phyloP scores from a whole-genome alignment of 1,140 invertebrate species.

The Lepidurus couesii region DNA sequence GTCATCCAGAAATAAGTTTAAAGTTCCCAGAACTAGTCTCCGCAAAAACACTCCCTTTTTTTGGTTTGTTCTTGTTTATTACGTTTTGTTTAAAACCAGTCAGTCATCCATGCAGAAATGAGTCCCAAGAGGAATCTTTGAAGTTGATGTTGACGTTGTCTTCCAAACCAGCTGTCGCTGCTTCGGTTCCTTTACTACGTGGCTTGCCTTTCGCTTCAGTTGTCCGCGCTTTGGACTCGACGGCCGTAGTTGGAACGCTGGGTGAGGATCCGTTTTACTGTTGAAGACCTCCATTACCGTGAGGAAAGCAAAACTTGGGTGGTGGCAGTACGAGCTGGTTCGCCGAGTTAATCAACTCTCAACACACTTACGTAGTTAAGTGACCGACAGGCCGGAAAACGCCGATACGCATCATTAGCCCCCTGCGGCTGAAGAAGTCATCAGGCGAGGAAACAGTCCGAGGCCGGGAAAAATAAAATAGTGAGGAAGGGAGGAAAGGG shows the following conservation, averaged over 20 bases:
- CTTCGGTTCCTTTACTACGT: neutral
- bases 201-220: neutral
- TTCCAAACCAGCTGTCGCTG: neutral
- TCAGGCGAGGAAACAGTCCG: neutral
- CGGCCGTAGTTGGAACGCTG: neutral
- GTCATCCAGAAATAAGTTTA: too few relatives aligned
- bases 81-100: too few relatives aligned
- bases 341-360: slow-evolving; percentile 4
- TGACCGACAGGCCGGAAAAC: slow-evolving; percentile 7
- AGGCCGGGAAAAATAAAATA: neutral
- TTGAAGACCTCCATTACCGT: neutral
- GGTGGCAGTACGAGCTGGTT: neutral
- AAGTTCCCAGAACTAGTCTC: too few relatives aligned
- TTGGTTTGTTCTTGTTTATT: neutral
- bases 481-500: too few relatives aligned
- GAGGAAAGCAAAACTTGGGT: neutral
- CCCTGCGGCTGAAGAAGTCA: neutral
- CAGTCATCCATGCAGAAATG: too few relatives aligned
- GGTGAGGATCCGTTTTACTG: neutral
- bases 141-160: neutral
- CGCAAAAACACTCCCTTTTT: too few relatives aligned
- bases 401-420: neutral
- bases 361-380: slow-evolving; percentile 3
- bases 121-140: too few relatives aligned
- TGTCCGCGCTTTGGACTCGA: neutral